phyloP scores from a whole-genome alignment of 1,140 invertebrate genomes.

The Psilanteris sp. region DNA sequence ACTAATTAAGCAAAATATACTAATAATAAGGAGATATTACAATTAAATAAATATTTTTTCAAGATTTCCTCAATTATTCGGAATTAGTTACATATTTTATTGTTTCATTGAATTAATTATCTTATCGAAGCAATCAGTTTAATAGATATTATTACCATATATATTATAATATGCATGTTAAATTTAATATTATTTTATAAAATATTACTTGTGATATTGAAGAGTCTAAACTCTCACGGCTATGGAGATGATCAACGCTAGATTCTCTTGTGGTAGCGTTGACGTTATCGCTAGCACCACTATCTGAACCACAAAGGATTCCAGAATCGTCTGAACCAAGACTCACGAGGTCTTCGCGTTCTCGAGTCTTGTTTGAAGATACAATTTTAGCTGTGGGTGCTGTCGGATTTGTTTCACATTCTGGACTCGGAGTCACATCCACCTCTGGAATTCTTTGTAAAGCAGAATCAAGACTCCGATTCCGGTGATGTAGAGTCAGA shows the following conservation, averaged over 20 bases:
- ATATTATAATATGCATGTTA: no score
- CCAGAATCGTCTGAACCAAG: constrained; percentile 92
- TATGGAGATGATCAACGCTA: constrained; percentile 78
- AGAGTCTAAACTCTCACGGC: constrained; percentile 86
- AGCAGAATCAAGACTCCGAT: constrained; percentile 92
- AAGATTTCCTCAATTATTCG: no score
- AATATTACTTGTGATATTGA: constrained; percentile 78
- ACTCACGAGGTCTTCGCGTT: constrained; percentile 86
- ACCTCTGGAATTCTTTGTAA: constrained; percentile 92
- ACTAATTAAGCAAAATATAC: no score
- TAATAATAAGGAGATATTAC: no score
- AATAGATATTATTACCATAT: no score
- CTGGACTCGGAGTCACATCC: constrained; percentile 88
- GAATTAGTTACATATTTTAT: no score
- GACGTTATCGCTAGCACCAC: constrained; percentile 77
- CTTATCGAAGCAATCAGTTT: no score
- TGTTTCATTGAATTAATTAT: no score
- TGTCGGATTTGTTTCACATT: constrained; percentile 82
- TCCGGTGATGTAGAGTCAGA: constrained; percentile 88
- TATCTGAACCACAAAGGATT: constrained; percentile 87
- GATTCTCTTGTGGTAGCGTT: constrained; percentile 76
- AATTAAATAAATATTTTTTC: no score
- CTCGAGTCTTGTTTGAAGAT: constrained; percentile 71
- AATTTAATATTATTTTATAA: no score
- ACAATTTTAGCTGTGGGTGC: constrained; percentile 69